phyloP scores from a whole-genome alignment of 2,888 invertebrate genomes.

The Hipparchia semele region DNA sequence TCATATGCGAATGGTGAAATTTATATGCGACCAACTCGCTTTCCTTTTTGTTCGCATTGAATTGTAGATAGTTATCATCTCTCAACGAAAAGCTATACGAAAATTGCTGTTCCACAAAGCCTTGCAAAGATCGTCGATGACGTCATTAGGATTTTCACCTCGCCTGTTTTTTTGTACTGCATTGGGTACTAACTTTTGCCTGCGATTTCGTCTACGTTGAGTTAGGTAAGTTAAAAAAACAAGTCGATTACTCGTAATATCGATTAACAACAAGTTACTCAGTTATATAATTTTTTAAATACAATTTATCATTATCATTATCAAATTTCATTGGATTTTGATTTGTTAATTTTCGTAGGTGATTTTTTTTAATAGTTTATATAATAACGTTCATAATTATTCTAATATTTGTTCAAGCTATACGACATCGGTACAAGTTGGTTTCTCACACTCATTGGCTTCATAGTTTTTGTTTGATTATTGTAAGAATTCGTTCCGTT shows the following conservation, averaged over 20 bases:
- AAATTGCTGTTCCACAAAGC: constrained; percentile 18
- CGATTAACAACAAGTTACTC: no score
- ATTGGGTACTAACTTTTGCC: no score
- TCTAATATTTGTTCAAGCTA: neutral
- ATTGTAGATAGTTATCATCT: constrained; percentile 24
- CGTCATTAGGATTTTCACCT: no score
- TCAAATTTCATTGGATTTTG: no score
- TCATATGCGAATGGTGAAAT: constrained; percentile 31
- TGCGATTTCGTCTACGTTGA: neutral
- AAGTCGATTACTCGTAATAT: no score
- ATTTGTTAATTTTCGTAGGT: no score
- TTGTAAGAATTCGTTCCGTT: constrained; percentile 8
- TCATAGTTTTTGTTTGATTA: neutral
- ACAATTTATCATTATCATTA: no score
- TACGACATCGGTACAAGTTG: neutral
- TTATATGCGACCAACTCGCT: constrained; percentile 26
- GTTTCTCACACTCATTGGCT: neutral
- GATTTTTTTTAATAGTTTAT: no score
- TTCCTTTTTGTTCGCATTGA: constrained; percentile 25
- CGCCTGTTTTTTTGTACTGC: no score
- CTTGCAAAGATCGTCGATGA: neutral
- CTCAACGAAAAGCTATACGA: constrained; percentile 6
- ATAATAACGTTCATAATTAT: no score
- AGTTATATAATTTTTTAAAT: no score
- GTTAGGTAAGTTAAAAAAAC: neutral